Base-by-base conservation (phyloP, 1,140 invertebrate genomes). In the Drosophila nigromelanica region DNA sequence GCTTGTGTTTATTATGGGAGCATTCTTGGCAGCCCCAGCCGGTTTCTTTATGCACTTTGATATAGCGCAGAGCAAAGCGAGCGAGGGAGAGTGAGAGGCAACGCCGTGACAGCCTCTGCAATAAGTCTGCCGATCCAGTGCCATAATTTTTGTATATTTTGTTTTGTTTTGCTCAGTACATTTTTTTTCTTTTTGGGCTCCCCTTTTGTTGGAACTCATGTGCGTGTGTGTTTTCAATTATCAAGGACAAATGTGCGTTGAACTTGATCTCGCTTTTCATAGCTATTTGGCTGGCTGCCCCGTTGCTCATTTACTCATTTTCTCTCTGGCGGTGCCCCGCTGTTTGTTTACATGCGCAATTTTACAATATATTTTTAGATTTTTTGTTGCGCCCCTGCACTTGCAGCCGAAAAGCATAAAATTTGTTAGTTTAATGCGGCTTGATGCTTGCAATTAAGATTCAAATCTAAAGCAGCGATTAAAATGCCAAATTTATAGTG, bases 191-290 rank as follows among this genome's bases (percentile, higher is more conserved):
- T 39, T 50, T 60, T 24, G 75, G 82, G 71, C 78, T 82, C 78
- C 78, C 82, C 78, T 78, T 78, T 79, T 21, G 52, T 43, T 63
- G 12, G 39, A 30, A 47, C 24, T 24, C 51, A 30, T 52, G 4
- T 12, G 54, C 18, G 55, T 69, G 69, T 55, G 51, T 69, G 58
- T 76, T 82, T 82, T 68, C 86, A 77, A 87, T 89, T 77, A 87
- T 87, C 83, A 87, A 87, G 83, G 83, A 87, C 83, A 87, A 89
- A 89, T 87, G 83, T 89, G 83, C 83, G 83, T 87, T 87, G 83
- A 87, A 87, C 83, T 87, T 87, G 83, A 87, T 87, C 83, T 87
- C 76, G 83, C 83, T 83, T 89, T 87, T 83, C 83, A 83, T 78
- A 55, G 77, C 80, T 58, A 52, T 52, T 52, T 35, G 50, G 50